Evolutionary conservation across 2,888 invertebrate genomes (phyloP).

Genomic region (Spicauda simplicius): DNA sequence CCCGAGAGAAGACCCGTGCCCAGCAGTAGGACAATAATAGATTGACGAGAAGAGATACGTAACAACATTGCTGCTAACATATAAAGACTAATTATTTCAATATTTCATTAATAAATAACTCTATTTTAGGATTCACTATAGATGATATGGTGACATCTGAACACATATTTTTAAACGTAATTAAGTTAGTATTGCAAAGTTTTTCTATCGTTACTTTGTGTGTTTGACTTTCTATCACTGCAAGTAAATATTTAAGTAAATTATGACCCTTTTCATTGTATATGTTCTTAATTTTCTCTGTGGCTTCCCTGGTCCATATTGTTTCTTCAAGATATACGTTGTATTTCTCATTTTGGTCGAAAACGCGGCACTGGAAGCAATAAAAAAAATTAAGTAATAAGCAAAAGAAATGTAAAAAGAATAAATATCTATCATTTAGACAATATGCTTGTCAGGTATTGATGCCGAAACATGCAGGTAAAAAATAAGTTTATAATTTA

Average conservation of each 20-base stretch:
- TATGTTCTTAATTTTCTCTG: slow-evolving; percentile 47
- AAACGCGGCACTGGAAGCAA: slow-evolving; percentile 81
- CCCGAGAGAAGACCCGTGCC: too few species aligned
- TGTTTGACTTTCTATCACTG: slow-evolving; percentile 40
- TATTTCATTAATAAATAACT: slow-evolving; percentile 46
- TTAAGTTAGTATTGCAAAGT: slow-evolving; percentile 54
- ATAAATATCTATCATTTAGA: too few species aligned
- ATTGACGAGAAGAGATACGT: too few species aligned
- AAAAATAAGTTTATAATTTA: too few species aligned
- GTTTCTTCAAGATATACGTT: slow-evolving; percentile 85
- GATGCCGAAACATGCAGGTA: too few species aligned
- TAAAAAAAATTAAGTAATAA: too few species aligned
- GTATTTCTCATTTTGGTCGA: slow-evolving; percentile 87
- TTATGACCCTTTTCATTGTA: slow-evolving; percentile 3
- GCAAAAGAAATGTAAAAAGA: too few species aligned
- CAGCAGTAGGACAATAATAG: too few species aligned
- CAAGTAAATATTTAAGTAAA: slow-evolving; percentile 30
- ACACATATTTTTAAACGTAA: background rate
- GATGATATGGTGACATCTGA: slow-evolving; percentile 25
- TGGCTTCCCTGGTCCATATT: slow-evolving; percentile 64
- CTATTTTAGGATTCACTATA: slow-evolving; percentile 56
- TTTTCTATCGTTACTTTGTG: slow-evolving; percentile 49
- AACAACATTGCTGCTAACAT: too few species aligned
- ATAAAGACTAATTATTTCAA: too few species aligned
- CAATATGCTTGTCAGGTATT: too few species aligned